phyloP scores from a whole-genome alignment of 2,888 invertebrate genomes.

The Cistogaster globosa region DNA sequence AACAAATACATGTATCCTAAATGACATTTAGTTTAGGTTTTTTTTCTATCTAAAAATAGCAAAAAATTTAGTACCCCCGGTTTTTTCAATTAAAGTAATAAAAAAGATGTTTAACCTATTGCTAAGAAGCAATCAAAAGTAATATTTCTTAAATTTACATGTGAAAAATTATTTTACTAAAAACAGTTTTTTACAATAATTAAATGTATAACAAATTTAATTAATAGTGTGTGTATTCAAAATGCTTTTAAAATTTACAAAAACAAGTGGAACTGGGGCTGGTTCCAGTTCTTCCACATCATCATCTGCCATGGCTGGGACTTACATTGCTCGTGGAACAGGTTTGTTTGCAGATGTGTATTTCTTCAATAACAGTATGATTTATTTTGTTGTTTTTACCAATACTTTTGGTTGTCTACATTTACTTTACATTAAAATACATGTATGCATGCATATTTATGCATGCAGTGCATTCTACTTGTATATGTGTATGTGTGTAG shows the following conservation, averaged over 20 bases:
- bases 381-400: too few relatives aligned
- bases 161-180: background rate
- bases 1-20: background rate
- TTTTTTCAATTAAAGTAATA: background rate
- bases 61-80: constrained; percentile 7
- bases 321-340: constrained; percentile 78
- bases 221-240: constrained; percentile 42
- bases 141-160: background rate
- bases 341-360: constrained; percentile 75
- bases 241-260: constrained; percentile 79
- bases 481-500: background rate
- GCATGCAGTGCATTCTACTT: background rate
- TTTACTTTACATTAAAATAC: background rate
- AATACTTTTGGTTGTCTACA: too few relatives aligned
- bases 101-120: background rate
- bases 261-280: constrained; percentile 76
- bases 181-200: background rate
- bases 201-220: background rate
- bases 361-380: background rate
- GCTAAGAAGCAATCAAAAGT: too few relatives aligned
- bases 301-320: constrained; percentile 75
- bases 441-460: background rate
- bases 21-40: constrained; percentile 2
- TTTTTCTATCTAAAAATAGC: constrained; percentile 46
- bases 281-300: constrained; percentile 75